These are phyloP conservation scores for Microtus oregoni DNA, from an alignment of 2,113 vertebrate species.

Conservation along the genomic window DNA sequence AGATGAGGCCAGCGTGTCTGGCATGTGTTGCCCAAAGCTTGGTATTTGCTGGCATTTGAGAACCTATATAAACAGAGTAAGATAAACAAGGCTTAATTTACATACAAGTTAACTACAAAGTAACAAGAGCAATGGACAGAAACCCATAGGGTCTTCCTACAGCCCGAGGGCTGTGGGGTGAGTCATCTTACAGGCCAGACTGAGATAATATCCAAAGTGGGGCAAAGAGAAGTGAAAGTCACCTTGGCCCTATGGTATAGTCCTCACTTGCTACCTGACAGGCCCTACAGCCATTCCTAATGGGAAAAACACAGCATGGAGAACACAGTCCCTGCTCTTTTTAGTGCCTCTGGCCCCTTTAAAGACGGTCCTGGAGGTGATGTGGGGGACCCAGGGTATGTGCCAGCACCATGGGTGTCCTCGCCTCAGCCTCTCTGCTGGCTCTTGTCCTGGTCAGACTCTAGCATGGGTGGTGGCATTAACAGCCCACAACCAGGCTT, in stretches of 20 bases:
- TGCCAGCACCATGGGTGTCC: neutral
- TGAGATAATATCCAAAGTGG: no score
- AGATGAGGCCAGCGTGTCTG: neutral
- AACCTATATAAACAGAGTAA: slow-evolving; percentile 8
- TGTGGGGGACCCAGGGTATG: neutral
- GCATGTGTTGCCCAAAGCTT: neutral
- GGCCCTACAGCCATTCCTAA: neutral
- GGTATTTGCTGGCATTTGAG: slow-evolving; percentile 13
- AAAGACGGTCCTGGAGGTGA: neutral
- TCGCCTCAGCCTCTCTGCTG: neutral
- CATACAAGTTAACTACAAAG: neutral
- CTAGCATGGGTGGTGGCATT: neutral
- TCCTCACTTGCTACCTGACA: accelerated
- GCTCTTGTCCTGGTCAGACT: neutral
- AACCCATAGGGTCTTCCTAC: no score
- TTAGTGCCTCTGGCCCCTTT: neutral
- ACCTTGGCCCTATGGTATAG: accelerated
- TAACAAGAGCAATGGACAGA: neutral
- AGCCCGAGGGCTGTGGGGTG: neutral
- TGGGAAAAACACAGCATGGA: neutral
- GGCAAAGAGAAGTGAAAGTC: neutral
- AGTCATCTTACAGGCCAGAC: neutral
- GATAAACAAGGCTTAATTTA: slow-evolving; percentile 14
- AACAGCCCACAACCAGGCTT: neutral
- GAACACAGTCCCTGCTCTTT: neutral